Base-by-base conservation (phyloP, 1,140 invertebrate genomes). In the Anastrepha ludens region DNA sequence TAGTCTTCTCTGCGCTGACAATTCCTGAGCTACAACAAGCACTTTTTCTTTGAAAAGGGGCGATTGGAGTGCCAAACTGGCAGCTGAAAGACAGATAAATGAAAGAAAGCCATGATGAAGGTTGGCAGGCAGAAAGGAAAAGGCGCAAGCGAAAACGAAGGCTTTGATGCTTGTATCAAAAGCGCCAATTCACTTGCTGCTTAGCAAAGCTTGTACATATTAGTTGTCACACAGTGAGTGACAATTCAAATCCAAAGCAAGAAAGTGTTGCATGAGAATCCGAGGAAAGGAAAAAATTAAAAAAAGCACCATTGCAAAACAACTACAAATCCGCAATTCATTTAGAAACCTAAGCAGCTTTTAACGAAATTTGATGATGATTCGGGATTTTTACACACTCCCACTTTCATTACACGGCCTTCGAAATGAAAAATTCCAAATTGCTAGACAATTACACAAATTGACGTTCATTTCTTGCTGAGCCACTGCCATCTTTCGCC, bases 361-460 rank as follows among this genome's bases (percentile, higher is more conserved):
- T 74, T 74, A 74, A n/a, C 39, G 70, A 17, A 74, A 50, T 74
- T 74, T 74, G 44, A 50, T 74, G 70, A 47, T 74, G 70, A 50
- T 74, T 50, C 47, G n/a, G 11, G 5, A n/a, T n/a, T 64, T 17
- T 13, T 64, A 47, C 3, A 2, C 64, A 67, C n/a, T 41, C 13
- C 20, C 44, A 50, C 39, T 17, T 4, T 74, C 5, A 5, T 13
- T 47, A n/a, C 3, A 50, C 15, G 44, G 13, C 15, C 17, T 17
- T 5, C 2, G 17, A 15, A 17, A 64, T 17, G 2, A 64, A 64
- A 15, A 5, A 64, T 5, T 64, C 17, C 17, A 64, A 64, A 64
- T 64, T 8, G 11, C 29, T 29, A 29, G 29, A 29, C 29, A 29
- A 29, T 29, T 29, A 29, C n/a, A 41, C 39, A 47, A 44, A 74